Percentiles rank a stretch among this genome's conserved stretches.
phyloP scores from a whole-genome alignment of 2,113 vertebrate species.

The Gila orcuttii region DNA sequence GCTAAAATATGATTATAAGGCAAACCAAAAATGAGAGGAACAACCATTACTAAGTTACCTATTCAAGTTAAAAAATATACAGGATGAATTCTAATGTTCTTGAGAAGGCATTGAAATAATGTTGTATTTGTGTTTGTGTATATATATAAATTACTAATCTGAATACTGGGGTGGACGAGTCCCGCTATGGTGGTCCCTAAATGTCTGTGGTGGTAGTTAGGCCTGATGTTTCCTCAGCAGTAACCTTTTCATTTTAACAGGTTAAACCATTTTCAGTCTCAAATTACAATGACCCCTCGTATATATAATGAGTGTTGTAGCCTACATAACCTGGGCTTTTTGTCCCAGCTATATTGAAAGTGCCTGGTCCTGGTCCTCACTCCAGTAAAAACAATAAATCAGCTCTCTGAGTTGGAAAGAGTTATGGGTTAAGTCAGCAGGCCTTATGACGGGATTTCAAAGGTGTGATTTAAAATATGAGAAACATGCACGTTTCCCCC shows the following conservation, averaged over 20 bases:
- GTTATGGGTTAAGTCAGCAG: constrained; percentile 37
- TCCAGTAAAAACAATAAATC: not conserved
- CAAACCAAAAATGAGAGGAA: not conserved
- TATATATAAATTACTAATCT: not conserved
- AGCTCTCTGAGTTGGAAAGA: constrained; percentile 9
- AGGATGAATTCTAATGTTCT: not conserved
- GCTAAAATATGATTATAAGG: too few relatives aligned
- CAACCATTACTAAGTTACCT: not conserved
- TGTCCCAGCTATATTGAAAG: not conserved
- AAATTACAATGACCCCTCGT: not conserved
- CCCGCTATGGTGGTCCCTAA: not conserved
- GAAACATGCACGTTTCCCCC: constrained; percentile 57
- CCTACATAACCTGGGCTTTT: not conserved
- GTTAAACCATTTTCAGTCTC: not conserved
- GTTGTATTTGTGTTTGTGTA: too few relatives aligned
- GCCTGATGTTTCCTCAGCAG: not conserved
- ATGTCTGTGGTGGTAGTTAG: not conserved
- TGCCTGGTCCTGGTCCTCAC: constrained; percentile 11
- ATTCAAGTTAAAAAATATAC: not conserved
- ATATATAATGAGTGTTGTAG: not conserved
- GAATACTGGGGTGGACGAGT: not conserved
- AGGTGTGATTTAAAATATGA: constrained; percentile 60
- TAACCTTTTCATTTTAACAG: not conserved
- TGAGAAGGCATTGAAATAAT: not conserved
- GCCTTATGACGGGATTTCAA: constrained; percentile 47